A percentile compares a stretch with the other conserved stretches of the same genome.
phyloP scores from a whole-genome alignment of 2,113 vertebrate species.

The Petrocephalus zakoni region DNA sequence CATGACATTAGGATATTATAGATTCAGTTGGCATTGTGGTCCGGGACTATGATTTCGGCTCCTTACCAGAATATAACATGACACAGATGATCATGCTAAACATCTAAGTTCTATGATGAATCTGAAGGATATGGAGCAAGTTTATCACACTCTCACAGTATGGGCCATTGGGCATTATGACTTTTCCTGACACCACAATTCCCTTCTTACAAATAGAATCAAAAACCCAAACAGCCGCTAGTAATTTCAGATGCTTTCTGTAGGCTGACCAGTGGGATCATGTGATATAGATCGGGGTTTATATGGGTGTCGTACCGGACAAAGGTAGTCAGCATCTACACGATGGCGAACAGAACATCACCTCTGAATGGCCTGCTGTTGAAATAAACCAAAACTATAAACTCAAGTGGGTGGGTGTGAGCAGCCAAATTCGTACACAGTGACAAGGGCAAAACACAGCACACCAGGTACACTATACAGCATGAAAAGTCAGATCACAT shows the following conservation, averaged over 20 bases:
- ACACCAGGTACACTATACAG: background rate
- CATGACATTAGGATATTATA: too few relatives aligned
- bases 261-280: too few relatives aligned
- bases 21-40: too few relatives aligned
- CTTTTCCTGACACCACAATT: background rate
- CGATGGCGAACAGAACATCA: background rate
- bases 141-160: background rate
- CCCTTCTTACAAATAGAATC: background rate
- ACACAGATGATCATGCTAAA: background rate
- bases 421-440: background rate
- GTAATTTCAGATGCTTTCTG: background rate
- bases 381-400: background rate
- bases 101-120: background rate
- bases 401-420: background rate
- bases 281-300: background rate
- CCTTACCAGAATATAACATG: background rate
- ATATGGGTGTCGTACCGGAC: background rate
- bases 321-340: background rate
- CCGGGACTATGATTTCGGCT: background rate
- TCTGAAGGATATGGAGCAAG: background rate
- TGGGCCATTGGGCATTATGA: background rate
- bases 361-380: background rate
- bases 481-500: background rate
- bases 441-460: background rate
- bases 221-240: background rate